A percentile compares a stretch with the other conserved stretches of the same genome.
phyloP scores from a whole-genome alignment of 2,888 invertebrate genomes.

The Plutella xylostella region DNA sequence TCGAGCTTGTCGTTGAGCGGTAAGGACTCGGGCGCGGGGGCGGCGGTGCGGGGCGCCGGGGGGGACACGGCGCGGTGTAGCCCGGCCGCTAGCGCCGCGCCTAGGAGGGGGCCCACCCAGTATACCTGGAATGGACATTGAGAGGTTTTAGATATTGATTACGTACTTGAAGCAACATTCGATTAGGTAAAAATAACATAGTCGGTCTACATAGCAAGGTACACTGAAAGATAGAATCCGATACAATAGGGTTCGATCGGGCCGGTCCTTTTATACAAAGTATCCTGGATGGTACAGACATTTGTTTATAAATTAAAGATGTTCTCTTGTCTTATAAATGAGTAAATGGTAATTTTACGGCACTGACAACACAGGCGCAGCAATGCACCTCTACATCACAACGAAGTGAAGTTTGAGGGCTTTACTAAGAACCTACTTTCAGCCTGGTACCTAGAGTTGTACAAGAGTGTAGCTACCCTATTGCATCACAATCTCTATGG shows the following conservation, averaged over 20 bases:
- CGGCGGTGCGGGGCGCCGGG: not conserved
- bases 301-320: not conserved
- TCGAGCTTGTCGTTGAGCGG: not conserved
- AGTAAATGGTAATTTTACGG: not conserved
- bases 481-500: not conserved
- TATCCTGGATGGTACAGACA: not conserved
- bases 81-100: conserved; percentile 28
- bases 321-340: not conserved
- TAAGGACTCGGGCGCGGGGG: not conserved
- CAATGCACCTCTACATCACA: not conserved
- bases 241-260: not conserved
- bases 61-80: conserved; percentile 25
- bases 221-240: not conserved
- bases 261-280: not conserved
- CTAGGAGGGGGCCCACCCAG: conserved; percentile 72
- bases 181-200: not conserved
- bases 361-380: not conserved
- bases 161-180: not conserved
- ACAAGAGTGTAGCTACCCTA: not conserved
- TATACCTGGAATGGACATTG: conserved; percentile 57
- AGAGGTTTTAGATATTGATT: not conserved
- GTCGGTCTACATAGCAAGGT: not conserved
- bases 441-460: not conserved
- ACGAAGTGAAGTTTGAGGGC: too few species aligned
- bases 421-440: not conserved